phyloP scores from a whole-genome alignment of 2,888 invertebrate species.

The Drosophila colorata region DNA sequence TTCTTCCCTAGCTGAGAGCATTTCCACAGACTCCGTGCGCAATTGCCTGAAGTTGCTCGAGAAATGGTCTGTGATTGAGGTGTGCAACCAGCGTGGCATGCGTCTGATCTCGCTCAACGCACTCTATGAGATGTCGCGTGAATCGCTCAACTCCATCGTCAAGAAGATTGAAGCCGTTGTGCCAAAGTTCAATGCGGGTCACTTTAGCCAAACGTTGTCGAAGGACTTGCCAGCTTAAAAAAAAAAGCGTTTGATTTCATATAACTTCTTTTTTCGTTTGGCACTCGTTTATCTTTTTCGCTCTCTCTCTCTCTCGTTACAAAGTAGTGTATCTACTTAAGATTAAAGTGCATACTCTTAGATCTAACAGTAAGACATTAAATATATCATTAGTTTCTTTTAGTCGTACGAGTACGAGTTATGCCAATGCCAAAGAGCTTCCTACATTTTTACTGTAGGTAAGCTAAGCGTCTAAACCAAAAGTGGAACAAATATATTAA shows the following conservation, averaged over 20 bases:
- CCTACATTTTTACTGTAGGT: conserved; percentile 45
- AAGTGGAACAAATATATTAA: conserved; percentile 57
- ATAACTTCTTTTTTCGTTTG: conserved; percentile 24
- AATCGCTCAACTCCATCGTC: conserved; percentile 81
- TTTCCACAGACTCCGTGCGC: conserved; percentile 93
- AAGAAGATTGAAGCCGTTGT: conserved; percentile 82
- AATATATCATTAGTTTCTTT: conserved; percentile 57
- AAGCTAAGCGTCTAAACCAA: conserved; percentile 46
- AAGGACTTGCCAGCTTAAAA: conserved; percentile 34
- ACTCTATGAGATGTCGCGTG: conserved; percentile 84
- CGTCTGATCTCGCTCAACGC: conserved; percentile 85
- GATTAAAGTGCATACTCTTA: conserved; percentile 64
- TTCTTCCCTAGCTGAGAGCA: conserved; percentile 91
- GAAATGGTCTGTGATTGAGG: conserved; percentile 92
- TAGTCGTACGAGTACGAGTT: conserved; percentile 44
- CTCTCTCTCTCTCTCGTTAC: conserved; percentile 25
- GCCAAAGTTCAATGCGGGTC: conserved; percentile 73
- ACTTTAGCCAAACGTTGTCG: conserved; percentile 39
- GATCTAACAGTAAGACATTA: conserved; percentile 42
- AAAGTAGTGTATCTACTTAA: conserved; percentile 47
- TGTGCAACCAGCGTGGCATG: conserved; percentile 85
- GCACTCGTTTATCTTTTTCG: conserved; percentile 26
- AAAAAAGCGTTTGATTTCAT: conserved; percentile 18
- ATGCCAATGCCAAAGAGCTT: conserved; percentile 65
- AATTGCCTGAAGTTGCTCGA: conserved; percentile 93